Evolutionary conservation across 2,113 vertebrate species (phyloP), one percentile per base, ranked within the genome.

Genomic region (Eclectus roratus): DNA sequence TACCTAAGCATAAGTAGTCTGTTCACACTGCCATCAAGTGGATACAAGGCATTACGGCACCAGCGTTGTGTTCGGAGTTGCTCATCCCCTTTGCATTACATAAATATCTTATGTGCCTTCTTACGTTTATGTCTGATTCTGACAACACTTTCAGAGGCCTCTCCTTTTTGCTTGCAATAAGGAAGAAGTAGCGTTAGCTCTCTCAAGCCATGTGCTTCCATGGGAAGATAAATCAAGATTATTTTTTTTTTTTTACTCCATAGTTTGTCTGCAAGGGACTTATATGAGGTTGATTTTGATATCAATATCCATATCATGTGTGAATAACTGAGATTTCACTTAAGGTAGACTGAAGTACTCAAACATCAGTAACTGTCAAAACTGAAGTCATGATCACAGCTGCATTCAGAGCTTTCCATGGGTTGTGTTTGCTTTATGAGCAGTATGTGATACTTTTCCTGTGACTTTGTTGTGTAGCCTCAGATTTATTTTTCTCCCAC

Each of bases 1-100:
- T 46, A 5, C 7, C 27, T 9, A 2, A n/a, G 85, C 2, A 37
- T 39, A 0, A 11, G 80, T 2, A 19, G 65, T 77, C 95, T 87
- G 85, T 1, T 28, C 86, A 3, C 70, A 94, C 72, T 86, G 96
- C 96, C 97, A 90, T 82, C 97, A 37, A 64, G 95, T 28, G 97
- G 95, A 64, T 41, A 47, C 39, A 11, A 5, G 69, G 18, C 81
- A 8, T 65, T 4, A 88, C 27, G n/a, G 71, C 96, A 69, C 28
- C 69, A 19, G 41, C 25, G 4, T 10, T 8, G 19, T 2, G 3
- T 12, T 7, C 6, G 6, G 1, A 7, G 13, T 5, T 31, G 17
- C 55, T 11, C 2, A 2, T 10, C 29, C 4, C 10, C 10, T 12
- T 27, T 19, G 4, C 1, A 2, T 11, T 13, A 1, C 33, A 10